Base-by-base conservation (phyloP, 2,113 vertebrate genomes). In the Chaetops frenatus region DNA sequence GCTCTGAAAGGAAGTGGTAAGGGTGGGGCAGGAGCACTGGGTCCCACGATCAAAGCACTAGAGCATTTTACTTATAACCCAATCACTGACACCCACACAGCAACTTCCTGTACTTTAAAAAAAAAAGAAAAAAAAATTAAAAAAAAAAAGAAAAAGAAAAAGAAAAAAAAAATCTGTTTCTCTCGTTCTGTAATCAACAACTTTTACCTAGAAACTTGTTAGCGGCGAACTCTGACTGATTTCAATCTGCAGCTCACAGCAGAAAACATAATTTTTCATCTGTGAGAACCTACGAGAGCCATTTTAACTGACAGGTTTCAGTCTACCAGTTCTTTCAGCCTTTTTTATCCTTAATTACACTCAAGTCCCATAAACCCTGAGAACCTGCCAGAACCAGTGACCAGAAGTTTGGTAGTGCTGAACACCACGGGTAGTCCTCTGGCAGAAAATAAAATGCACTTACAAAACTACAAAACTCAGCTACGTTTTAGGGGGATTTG, bases 71-170 rank as follows among this genome's bases (percentile, higher is more conserved):
- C 96, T 97, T 83, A 95, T 86, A 97, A 96, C 97, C 97, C 97
- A 98, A 98, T 98, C 98, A 98, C 98, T 98, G 98, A 98, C 98
- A 98, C 98, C 98, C 98, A 98, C 98, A 98, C 97, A 96, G 97
- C 86, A 74, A 35, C 94, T 98, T 98, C 98, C 98, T 98, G 98
- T 38, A 24, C 97, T 97, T 97, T 85, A 96, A 96, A 96, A 97
- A 97, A 97, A 77, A 90, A 87, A 85, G 93, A 91, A 20, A 61
- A 22, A 60, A 86, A 71, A 15, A 11, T 11, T 3, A 10, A 47
- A 47, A 4, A 47, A 11, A n/a, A 28, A 17, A 64, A 6, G 10
- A 9, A 21, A 4, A 10, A 5, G 3, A 3, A 7, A 3, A 38
- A 5, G 11, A 2, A 42, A 42, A 88, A 94, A 96, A 97, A 98